Evolutionary conservation across 1,140 invertebrate species (phyloP).

Genomic region (Pseudomyrmex sp.): DNA sequence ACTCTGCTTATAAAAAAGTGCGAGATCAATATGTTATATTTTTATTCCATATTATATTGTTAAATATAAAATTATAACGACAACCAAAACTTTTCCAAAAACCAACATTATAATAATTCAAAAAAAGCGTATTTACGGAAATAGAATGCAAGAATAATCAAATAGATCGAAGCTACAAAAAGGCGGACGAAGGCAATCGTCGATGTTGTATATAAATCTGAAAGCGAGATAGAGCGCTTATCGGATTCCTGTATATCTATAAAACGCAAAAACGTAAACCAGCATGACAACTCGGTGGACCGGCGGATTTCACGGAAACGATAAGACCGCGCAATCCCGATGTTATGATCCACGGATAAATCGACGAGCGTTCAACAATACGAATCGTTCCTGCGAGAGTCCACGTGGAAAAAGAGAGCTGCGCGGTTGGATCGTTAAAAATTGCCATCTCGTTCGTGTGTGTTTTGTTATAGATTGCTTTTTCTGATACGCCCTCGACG

Average conservation of each 20-base stretch:
- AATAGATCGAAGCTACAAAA: not conserved
- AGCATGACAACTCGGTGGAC: conserved; percentile 43
- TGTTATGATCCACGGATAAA: conserved; percentile 57
- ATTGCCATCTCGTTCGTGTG: conserved; percentile 44
- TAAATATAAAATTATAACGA: too few relatives aligned
- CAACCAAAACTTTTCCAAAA: too few relatives aligned
- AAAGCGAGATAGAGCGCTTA: conserved; percentile 37
- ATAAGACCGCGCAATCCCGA: conserved; percentile 57
- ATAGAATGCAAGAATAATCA: conserved; percentile 36
- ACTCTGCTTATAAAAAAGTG: not conserved
- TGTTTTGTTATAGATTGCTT: conserved; percentile 24
- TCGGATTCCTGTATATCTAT: conserved; percentile 4
- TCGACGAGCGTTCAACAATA: conserved; percentile 50
- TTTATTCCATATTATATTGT: too few relatives aligned
- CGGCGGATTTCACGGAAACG: conserved; percentile 17
- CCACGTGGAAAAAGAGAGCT: conserved; percentile 37
- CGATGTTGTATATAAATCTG: conserved; percentile 27
- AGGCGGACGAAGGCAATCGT: conserved; percentile 22
- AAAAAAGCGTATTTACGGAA: conserved; percentile 11
- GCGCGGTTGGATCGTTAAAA: conserved; percentile 33
- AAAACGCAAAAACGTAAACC: conserved; percentile 39
- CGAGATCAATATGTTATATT: too few relatives aligned
- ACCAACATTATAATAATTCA: not conserved
- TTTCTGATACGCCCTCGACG: conserved; percentile 32
- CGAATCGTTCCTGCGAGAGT: conserved; percentile 45